Conservation (phyloP, 23 tunicate genomes). For the Halocynthia roretzi region DNA sequence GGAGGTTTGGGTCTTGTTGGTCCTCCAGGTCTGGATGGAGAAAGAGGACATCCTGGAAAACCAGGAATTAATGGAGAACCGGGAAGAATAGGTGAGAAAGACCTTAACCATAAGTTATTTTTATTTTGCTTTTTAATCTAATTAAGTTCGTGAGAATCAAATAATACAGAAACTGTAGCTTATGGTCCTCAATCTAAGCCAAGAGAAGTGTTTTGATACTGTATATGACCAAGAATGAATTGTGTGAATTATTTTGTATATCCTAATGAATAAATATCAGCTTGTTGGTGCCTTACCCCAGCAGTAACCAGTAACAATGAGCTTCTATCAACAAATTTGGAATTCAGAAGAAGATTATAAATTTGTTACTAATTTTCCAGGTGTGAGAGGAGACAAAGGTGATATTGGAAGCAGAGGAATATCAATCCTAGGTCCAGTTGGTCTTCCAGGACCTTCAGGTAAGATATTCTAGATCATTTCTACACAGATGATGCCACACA, state of each 20-base stretch:
- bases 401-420: not conserved
- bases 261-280: too few species aligned
- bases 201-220: not conserved
- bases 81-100: not conserved
- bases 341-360: too few species aligned
- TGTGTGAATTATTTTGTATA: too few species aligned
- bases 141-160: not conserved
- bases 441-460: conserved; percentile 2
- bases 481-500: too few species aligned
- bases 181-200: not conserved
- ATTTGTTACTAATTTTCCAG: not conserved
- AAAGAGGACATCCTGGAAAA: not conserved
- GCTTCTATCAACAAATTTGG: too few species aligned
- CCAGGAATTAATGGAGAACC: not conserved
- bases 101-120: not conserved
- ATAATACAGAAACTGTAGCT: too few species aligned
- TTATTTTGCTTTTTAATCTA: not conserved
- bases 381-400: conserved; percentile 1
- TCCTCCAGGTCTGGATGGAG: not conserved
- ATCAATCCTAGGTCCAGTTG: not conserved
- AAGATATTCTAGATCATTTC: too few species aligned
- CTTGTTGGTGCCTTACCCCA: too few species aligned
- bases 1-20: not conserved
- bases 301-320: too few species aligned
- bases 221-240: not conserved